Conservation (phyloP, 2,113 vertebrate genomes). For the Struthio camelus region DNA sequence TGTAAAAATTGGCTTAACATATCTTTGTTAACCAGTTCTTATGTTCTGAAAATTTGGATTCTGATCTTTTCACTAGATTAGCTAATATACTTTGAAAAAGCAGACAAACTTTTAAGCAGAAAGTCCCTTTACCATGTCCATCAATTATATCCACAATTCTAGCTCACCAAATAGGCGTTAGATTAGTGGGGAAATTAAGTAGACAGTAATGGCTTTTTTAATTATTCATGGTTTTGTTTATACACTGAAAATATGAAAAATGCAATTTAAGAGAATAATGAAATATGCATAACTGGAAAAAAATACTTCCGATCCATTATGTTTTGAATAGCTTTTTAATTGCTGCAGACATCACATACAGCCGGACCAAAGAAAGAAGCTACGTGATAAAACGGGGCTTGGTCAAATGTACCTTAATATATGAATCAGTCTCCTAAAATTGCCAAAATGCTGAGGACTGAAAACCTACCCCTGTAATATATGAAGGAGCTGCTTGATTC, state of each 20-base stretch:
- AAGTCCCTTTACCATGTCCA: neutral
- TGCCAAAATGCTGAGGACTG: neutral
- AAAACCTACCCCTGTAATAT: constrained; percentile 81
- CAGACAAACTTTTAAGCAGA: neutral
- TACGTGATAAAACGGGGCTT: neutral
- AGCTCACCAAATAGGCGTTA: neutral
- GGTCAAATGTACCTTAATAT: neutral
- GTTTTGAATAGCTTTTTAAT: neutral
- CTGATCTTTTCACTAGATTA: neutral
- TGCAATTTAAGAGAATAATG: neutral
- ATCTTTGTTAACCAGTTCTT: neutral
- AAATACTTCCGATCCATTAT: neutral
- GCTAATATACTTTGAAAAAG: neutral
- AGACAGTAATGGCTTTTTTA: neutral
- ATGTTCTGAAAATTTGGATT: neutral
- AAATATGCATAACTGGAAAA: neutral
- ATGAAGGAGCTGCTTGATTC: constrained; percentile 89
- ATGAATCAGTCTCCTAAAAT: neutral
- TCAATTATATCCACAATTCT: neutral
- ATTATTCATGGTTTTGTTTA: neutral
- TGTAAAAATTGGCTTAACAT: neutral
- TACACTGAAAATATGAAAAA: neutral
- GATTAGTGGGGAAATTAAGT: neutral
- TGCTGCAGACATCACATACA: neutral
- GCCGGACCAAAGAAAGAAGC: neutral